Evolutionary conservation across 2,113 vertebrate genomes (phyloP), one percentile per base, ranked within the genome.

Genomic region (Capreolus pygargus): DNA sequence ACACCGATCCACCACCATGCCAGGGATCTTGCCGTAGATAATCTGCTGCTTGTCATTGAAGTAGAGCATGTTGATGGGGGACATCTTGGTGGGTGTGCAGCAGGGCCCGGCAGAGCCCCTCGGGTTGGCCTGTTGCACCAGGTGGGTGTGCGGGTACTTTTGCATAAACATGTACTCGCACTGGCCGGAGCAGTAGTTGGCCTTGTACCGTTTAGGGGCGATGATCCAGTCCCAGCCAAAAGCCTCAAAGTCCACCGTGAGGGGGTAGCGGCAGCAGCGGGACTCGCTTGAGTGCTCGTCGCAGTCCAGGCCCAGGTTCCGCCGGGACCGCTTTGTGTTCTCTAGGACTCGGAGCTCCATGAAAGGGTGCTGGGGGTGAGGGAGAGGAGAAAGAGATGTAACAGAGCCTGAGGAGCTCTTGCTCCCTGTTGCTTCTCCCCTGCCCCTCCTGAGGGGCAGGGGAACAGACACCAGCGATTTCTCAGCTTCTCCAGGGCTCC

Each of bases 161-260:
- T 99, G 99, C 99, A 99, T 99, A 98, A 99, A 99, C 99, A 99
- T 99, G 98, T 99, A 99, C 99, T 99, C 99, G 98, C 99, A 99
- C 98, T 99, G 99, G 98, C 99, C 99, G 15, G 99, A 99, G 98
- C 99, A 99, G 98, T 99, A 99, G 99, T 99, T 99, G 98, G 99
- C 99, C 98, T 99, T 99, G 99, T 99, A 99, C 70, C 99, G 99
- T 98, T 99, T 99, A 95, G 99, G 99, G 0, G 99, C 99, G 96
- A 99, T 99, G 98, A 99, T 99, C 99, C 99, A 99, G 99, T 99
- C 99, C 99, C 99, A 99, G 96, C 99, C 99, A 47, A 99, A 99
- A 2, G 99, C 99, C 98, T 99, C 99, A 84, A 99, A 99, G 99
- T 99, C 99, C 95, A 99, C 99, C 2, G 99, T 99, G 85, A 99